These are phyloP conservation scores for Camelus dromedarius DNA, from an alignment of 2,113 vertebrate species.

Conservation along the genomic window DNA sequence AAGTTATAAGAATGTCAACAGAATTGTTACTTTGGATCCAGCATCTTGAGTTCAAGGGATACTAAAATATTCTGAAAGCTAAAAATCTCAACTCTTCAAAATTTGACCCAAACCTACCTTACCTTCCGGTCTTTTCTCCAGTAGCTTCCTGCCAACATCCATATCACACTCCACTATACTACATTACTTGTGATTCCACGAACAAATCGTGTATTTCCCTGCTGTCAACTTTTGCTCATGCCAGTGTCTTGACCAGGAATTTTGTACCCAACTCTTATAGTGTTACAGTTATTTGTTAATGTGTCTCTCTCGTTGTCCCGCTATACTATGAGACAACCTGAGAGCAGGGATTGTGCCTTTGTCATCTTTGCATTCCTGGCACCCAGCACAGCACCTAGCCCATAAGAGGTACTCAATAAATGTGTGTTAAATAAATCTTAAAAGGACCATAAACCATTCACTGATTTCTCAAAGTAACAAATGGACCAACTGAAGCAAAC, in stretches of 20 bases:
- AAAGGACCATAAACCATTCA: not conserved
- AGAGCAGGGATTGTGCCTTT: not conserved
- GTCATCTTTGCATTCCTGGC: not conserved
- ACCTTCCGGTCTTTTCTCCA: not conserved
- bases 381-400: not conserved
- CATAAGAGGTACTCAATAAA: not conserved
- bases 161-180: not conserved
- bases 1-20: not conserved
- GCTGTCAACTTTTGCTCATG: not conserved
- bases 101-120: not conserved
- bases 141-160: not conserved
- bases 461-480: not conserved
- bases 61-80: not conserved
- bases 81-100: conserved; percentile 36
- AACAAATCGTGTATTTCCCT: not conserved
- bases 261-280: not conserved
- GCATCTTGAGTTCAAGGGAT: not conserved
- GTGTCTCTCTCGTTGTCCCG: not conserved
- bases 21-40: not conserved
- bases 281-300: not conserved
- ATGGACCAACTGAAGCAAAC: not conserved
- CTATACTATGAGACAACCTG: not conserved
- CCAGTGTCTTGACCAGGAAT: not conserved
- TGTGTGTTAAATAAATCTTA: not conserved
- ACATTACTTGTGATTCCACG: not conserved